phyloP scores from a whole-genome alignment of 2,888 invertebrate species.

The Sarcophaga caerulescens region DNA sequence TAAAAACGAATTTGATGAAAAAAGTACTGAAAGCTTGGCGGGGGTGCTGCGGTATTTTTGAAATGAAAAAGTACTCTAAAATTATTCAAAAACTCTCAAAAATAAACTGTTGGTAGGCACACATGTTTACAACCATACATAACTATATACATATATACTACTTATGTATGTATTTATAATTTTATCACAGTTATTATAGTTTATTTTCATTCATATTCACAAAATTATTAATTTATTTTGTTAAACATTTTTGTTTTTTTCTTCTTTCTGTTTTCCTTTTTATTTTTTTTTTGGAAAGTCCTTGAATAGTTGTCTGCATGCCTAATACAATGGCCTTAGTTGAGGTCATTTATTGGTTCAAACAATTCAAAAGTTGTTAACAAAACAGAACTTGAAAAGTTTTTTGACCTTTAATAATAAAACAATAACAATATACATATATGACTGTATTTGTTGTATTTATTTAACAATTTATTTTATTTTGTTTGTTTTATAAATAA shows the following conservation, averaged over 20 bases:
- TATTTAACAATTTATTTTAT: not conserved
- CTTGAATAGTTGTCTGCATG: conserved; percentile 56
- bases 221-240: not conserved
- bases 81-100: too few relatives aligned
- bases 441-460: too few relatives aligned
- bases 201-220: not conserved
- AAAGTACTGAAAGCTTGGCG: too few relatives aligned
- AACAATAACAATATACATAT: not conserved
- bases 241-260: not conserved
- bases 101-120: too few relatives aligned
- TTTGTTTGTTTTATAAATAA: not conserved
- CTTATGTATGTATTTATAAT: not conserved
- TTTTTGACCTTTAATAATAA: conserved; percentile 42
- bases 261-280: not conserved
- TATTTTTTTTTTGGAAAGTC: conserved; percentile 31
- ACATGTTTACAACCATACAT: too few relatives aligned
- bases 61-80: too few relatives aligned
- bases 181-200: not conserved
- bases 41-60: too few relatives aligned
- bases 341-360: conserved; percentile 56
- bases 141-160: not conserved
- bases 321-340: conserved; percentile 63
- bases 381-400: conserved; percentile 37
- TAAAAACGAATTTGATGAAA: too few relatives aligned
- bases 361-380: not conserved